Evolutionary conservation across 2,888 invertebrate species (phyloP).

Genomic region (Dioctria linearis): DNA sequence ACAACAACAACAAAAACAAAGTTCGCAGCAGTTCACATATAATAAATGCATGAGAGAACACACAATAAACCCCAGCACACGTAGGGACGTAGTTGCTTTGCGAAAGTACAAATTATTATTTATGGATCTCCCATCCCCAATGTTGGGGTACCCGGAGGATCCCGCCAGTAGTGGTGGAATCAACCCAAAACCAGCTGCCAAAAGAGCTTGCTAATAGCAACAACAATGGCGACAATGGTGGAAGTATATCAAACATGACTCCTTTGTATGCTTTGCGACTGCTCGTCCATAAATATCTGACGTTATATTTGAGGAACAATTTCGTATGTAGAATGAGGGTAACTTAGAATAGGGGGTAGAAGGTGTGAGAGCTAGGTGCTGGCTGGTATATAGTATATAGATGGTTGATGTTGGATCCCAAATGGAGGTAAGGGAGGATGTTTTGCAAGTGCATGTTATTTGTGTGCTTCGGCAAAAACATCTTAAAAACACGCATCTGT

Average conservation of each 20-base stretch:
- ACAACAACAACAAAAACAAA: background rate
- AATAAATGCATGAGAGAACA: slow-evolving; percentile 52
- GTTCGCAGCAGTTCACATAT: slow-evolving; percentile 50
- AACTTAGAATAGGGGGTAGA: background rate
- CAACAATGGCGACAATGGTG: slow-evolving; percentile 52
- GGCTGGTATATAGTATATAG: background rate
- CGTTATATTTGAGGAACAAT: slow-evolving; percentile 31
- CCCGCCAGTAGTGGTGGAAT: slow-evolving; percentile 12
- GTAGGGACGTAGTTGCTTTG: slow-evolving; percentile 44
- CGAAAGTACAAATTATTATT: slow-evolving; percentile 51
- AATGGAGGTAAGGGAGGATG: background rate
- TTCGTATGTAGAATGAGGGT: background rate
- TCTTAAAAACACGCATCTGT: slow-evolving; percentile 5
- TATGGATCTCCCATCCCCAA: slow-evolving; percentile 31
- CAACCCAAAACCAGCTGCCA: slow-evolving; percentile 50
- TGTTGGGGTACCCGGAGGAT: slow-evolving; percentile 5
- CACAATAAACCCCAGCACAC: slow-evolving; percentile 45
- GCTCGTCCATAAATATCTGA: slow-evolving; percentile 50
- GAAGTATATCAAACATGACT: slow-evolving; percentile 52
- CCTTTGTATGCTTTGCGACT: slow-evolving; percentile 48
- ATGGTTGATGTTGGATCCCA: too few relatives aligned
- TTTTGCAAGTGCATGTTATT: slow-evolving; percentile 22
- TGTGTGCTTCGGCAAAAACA: slow-evolving; percentile 3
- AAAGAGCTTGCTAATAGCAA: slow-evolving; percentile 50
- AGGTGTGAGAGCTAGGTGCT: background rate